Conservation (phyloP, 2,888 invertebrate genomes). For the Folsomia manolachei region DNA sequence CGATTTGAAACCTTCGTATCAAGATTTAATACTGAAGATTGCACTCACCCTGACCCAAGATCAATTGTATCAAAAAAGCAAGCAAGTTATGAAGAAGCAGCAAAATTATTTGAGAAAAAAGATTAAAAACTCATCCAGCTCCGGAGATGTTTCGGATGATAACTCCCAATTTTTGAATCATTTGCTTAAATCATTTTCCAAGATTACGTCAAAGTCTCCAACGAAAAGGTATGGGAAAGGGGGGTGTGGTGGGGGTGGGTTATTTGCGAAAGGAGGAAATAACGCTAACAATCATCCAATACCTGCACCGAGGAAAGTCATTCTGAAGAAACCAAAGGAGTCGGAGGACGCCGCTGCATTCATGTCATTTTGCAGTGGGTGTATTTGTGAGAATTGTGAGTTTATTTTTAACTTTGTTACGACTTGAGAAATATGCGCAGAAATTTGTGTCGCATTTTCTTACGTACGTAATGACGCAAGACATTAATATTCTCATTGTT, state of each 20-base stretch:
- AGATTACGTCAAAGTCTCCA: slow-evolving; percentile 31
- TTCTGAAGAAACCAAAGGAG: slow-evolving; percentile 38
- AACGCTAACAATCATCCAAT: neutral
- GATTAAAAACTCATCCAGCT: neutral
- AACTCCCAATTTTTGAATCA: slow-evolving; percentile 48
- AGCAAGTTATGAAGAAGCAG: slow-evolving; percentile 82
- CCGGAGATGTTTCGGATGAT: slow-evolving; percentile 39
- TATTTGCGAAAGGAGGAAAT: neutral
- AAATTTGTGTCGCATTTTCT: too few species aligned
- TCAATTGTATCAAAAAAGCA: slow-evolving; percentile 83
- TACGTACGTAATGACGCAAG: too few species aligned
- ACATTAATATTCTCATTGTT: too few species aligned
- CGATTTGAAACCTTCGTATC: slow-evolving; percentile 85
- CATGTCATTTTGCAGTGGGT: slow-evolving; percentile 68
- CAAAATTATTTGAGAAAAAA: slow-evolving; percentile 54
- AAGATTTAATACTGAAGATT: slow-evolving; percentile 81
- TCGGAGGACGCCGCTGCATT: slow-evolving; percentile 41
- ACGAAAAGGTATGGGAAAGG: neutral
- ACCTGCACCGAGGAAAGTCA: slow-evolving; percentile 35
- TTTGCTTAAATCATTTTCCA: slow-evolving; percentile 49
- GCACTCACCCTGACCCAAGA: slow-evolving; percentile 88
- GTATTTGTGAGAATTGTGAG: slow-evolving; percentile 77
- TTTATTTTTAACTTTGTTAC: too few species aligned
- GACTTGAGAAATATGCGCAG: too few species aligned
- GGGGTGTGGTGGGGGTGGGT: neutral